These are phyloP conservation scores for Arenaria interpres DNA, from an alignment of 2,113 vertebrate genomes.

Conservation along the genomic window DNA sequence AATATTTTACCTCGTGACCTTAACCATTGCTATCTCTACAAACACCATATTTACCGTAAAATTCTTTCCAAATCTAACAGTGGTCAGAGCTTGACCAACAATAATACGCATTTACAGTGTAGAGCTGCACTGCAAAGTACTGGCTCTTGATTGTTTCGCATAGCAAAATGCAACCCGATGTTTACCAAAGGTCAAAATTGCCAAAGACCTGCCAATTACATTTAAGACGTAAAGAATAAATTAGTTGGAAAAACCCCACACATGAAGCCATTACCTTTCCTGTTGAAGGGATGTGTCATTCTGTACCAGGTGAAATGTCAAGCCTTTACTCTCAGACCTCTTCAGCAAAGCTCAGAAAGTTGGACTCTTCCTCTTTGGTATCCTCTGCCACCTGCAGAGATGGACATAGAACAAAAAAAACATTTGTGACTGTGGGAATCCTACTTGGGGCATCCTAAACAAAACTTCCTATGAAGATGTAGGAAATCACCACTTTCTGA, in stretches of 20 bases:
- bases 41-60: background rate
- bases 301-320: fast-evolving
- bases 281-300: background rate
- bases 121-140: background rate
- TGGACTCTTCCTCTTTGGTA: background rate
- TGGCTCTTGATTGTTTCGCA: background rate
- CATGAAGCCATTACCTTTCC: background rate
- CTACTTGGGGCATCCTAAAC: background rate
- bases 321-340: background rate
- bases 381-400: background rate
- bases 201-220: background rate
- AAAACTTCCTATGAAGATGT: background rate
- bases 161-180: background rate
- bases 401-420: background rate
- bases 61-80: background rate
- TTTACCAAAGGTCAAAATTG: background rate
- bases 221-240: background rate
- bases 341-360: background rate
- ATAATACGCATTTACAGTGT: background rate
- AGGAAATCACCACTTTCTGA: background rate
- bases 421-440: background rate
- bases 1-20: background rate
- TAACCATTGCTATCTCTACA: background rate
- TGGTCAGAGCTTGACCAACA: background rate
- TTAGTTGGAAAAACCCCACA: fast-evolving